Evolutionary conservation across 2,888 invertebrate genomes (phyloP).

Genomic region (Oscheius sp.): DNA sequence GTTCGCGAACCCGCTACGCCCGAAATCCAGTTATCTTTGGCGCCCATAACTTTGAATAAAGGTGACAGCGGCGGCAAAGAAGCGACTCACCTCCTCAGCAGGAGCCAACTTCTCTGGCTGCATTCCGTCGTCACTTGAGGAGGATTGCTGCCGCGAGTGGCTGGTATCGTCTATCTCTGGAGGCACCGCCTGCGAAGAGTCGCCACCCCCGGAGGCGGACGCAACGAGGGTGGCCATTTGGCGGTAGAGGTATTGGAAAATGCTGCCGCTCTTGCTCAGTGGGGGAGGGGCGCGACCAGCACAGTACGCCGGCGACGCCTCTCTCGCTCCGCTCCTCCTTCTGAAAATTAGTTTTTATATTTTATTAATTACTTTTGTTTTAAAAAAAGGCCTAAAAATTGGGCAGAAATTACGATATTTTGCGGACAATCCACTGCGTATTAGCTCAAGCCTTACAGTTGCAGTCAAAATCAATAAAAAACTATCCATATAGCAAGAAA

Average conservation of each 20-base stretch:
- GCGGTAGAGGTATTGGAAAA: conserved; percentile 42
- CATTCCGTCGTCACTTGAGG: background rate
- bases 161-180: background rate
- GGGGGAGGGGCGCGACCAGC: conserved; percentile 19
- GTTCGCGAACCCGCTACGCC: too few relatives aligned
- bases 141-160: too few relatives aligned
- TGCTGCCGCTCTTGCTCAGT: conserved; percentile 21
- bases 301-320: conserved; percentile 26
- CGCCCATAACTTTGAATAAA: too few relatives aligned
- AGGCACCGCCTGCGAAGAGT: conserved; percentile 10
- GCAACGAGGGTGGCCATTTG: conserved; percentile 49
- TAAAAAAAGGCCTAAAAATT: too few relatives aligned
- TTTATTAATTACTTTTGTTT: too few relatives aligned
- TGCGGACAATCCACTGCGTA: too few relatives aligned
- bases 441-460: too few relatives aligned
- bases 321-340: conserved; percentile 1
- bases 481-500: too few relatives aligned
- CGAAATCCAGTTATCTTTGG: too few relatives aligned
- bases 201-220: conserved; percentile 33
- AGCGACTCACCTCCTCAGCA: conserved; percentile 11
- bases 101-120: conserved; percentile 8
- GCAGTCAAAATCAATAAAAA: too few relatives aligned
- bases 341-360: background rate
- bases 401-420: too few relatives aligned
- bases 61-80: too few relatives aligned